Base-by-base conservation (phyloP, 2,113 vertebrate species). In the Scomber colias region DNA sequence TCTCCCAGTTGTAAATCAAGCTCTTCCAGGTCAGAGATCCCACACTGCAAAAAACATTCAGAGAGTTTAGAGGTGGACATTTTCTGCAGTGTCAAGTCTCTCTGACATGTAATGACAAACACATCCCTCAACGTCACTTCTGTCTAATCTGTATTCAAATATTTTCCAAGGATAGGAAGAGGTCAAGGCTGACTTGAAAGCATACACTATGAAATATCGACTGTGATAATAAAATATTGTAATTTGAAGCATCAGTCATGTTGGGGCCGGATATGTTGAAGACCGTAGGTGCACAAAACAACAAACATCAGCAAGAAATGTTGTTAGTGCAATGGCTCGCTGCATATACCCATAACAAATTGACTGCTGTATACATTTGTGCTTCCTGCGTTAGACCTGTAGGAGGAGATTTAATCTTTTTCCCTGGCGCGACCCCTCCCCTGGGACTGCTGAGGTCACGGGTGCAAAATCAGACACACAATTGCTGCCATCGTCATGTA, bases 111-210 rank as follows among this genome's bases (percentile, higher is more conserved):
- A 62, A 74, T 66, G 51, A 83, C 62, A 71, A 61, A 85, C 6
- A 21, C 78, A 72, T 79, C 79, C 65, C 57, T 81, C 78, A 87
- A 3, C 17, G 63, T 71, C 80, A 40, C 46, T 79, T 61, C 73
- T 11, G 50, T 60, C 61, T 81, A 53, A 81, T 84, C 65, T 71
- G 60, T 70, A 69, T 46, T 64, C 50, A 15, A 65, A 60, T 55
- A 17, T 19, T 35, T 49, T 19, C 35, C 17, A 24, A 35, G 24
- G 44, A 21, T n/a, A 12, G 15, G 63, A 49, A 15, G 5, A 79
- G 79, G 73, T 83, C 63, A 83, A 56, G 67, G 72, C 35, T 56
- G 71, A 63, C 55, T 46, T 59, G 40, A 68, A 69, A 48, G 64
- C 16, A 21, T 53, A 57, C 4, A 12, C 15, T 30, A 53, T 60